These are phyloP conservation scores for Lycopodina hypogea DNA, from an alignment of 37 sponge, comb jelly and placozoan species.

Conservation along the genomic window DNA sequence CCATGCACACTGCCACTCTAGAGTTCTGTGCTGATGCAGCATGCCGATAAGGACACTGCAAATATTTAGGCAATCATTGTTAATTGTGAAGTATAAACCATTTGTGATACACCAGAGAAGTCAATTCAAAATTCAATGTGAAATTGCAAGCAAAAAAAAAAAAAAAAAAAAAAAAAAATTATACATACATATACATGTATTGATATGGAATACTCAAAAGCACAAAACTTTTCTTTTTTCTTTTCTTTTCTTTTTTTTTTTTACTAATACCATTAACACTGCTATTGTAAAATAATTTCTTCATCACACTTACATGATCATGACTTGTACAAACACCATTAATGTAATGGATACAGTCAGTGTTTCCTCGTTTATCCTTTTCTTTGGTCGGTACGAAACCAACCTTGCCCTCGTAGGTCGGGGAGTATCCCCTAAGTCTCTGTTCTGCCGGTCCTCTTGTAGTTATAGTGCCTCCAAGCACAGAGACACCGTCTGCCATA, in stretches of 20 bases:
- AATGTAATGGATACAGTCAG: neutral
- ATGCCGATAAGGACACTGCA: constrained; percentile 8
- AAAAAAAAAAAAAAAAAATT: no score
- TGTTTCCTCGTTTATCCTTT: neutral
- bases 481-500: neutral
- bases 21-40: neutral
- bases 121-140: no score
- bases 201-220: no score
- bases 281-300: no score
- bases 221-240: no score
- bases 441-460: constrained; percentile 1
- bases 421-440: neutral
- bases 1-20: neutral
- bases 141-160: no score
- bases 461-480: neutral
- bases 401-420: neutral
- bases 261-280: no score
- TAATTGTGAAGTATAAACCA: no score
- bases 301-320: neutral
- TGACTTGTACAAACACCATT: neutral
- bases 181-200: no score
- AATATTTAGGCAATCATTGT: no score
- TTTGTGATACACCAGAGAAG: no score
- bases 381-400: neutral
- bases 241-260: no score